Base-by-base conservation (phyloP, 2,888 invertebrate genomes). In the Morinoia aosen region DNA sequence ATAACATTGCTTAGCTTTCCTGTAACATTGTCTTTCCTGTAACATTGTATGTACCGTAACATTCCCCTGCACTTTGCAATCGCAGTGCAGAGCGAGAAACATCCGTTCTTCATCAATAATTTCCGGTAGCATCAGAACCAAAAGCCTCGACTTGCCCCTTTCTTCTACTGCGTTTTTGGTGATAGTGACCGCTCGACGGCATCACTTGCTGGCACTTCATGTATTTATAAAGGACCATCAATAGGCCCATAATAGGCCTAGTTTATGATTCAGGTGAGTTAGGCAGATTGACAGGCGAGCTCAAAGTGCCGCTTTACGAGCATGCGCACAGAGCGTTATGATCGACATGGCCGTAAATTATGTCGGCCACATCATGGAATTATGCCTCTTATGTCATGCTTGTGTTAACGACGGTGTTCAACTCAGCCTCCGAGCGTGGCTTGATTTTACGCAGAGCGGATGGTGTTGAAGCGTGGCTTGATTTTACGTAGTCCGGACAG, bases 211-310 rank as follows among this genome's bases (percentile, higher is more conserved):
- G 25, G 25, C 25, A 76, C 76, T 76, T 76, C 76, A 90, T 90
- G 90, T 90, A 90, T 90, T 90, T 90, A 90, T 90, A 90, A 76
- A 90, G 90, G 90, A 40, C 40, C 90, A 90, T 90, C 39, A 48
- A 90, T 90, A 48, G 90, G 90, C 90, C 40, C 33, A 90, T 90
- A 90, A 90, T 90, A 48, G 90, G 40, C 90, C 40, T 90, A 48
- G 39, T 90, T 90, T 90, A 90, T 90, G 90, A 39, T 39, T 5
- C 14, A 90, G 90, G 90, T 48, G 90, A 39, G 90, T 90, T 90
- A 90, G 90, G 90, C 90, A 90, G 90, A 90, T 90, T 90, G 90
- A 48, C 90, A 48, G 90, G 39, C 90, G 48, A 12, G 90, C 40
- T 76, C 90, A 19, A 39, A 40, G 90, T 39, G 48, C 90, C 40